Evolutionary conservation across 1,140 invertebrate genomes (phyloP).

Genomic region (Hetaerina americana): DNA sequence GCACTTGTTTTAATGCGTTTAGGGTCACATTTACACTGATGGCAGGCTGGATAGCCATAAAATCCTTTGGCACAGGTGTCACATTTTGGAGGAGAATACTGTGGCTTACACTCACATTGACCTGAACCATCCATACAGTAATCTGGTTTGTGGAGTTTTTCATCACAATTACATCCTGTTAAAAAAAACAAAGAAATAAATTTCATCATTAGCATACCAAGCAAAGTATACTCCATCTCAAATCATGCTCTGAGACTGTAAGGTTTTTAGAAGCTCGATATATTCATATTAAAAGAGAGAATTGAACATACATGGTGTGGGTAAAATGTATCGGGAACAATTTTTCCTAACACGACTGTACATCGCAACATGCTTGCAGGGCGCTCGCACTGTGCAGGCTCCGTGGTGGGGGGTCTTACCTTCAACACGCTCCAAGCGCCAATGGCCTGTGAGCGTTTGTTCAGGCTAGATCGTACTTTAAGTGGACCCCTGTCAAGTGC

Average conservation of each 20-base stretch:
- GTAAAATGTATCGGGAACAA: neutral
- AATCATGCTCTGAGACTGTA: neutral
- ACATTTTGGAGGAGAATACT: constrained; percentile 71
- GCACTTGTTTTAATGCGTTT: constrained; percentile 77
- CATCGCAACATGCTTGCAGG: neutral
- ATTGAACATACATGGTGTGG: neutral
- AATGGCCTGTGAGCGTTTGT: too few species aligned
- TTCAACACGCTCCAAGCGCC: too few species aligned
- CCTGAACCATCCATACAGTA: constrained; percentile 90
- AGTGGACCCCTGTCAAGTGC: too few species aligned
- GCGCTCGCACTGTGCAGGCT: neutral
- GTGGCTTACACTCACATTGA: constrained; percentile 71
- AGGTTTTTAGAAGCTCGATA: neutral
- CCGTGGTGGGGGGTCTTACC: too few species aligned
- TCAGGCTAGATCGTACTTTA: too few species aligned
- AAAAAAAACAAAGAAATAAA: neutral
- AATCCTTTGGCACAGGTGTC: constrained; percentile 79
- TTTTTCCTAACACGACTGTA: neutral
- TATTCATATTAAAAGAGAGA: neutral
- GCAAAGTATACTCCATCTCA: neutral
- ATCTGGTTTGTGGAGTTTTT: constrained; percentile 65
- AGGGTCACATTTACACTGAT: constrained; percentile 83
- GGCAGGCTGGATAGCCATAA: constrained; percentile 87
- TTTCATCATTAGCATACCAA: neutral
- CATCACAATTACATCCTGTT: neutral